A percentile compares a stretch with the other conserved stretches of the same genome.
Conservation (phyloP, 2,888 invertebrate species). For the Mythimna ferrago region DNA sequence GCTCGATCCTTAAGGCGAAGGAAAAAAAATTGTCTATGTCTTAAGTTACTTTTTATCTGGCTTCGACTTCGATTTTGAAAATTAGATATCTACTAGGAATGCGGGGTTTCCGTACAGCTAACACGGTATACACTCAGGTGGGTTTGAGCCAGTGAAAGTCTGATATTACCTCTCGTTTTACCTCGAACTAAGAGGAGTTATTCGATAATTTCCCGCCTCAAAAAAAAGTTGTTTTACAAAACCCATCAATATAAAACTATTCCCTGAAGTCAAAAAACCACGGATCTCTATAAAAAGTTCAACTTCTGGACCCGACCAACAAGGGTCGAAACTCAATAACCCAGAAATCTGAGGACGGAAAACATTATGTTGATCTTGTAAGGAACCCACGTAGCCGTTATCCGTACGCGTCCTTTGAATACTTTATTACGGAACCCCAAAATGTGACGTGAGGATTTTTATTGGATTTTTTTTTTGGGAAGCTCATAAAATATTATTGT, state of each 20-base stretch:
- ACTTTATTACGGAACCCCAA: constrained; percentile 55
- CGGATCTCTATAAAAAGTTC: constrained; percentile 47
- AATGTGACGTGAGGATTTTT: constrained; percentile 61
- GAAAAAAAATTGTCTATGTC: too few species aligned
- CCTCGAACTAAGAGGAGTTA: too few species aligned
- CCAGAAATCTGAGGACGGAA: constrained; percentile 54
- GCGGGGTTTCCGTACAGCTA: too few species aligned
- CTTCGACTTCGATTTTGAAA: too few species aligned
- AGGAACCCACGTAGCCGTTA: constrained; percentile 64
- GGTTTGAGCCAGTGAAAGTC: too few species aligned
- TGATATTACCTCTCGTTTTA: too few species aligned
- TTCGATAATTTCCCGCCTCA: too few species aligned
- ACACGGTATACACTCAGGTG: too few species aligned
- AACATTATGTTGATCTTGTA: constrained; percentile 66
- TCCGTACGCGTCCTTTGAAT: constrained; percentile 52
- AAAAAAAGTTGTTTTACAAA: background rate
- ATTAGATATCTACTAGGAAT: too few species aligned
- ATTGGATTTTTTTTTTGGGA: constrained; percentile 25
- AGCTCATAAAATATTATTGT: constrained; percentile 26
- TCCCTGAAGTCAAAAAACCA: constrained; percentile 1
- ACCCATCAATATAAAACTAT: constrained; percentile 16
- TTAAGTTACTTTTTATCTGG: too few species aligned
- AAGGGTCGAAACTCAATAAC: constrained; percentile 58
- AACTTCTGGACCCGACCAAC: constrained; percentile 23
- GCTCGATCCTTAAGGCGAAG: too few species aligned